A percentile compares a stretch with the other conserved stretches of the same genome.
phyloP scores from a whole-genome alignment of 30 jellyfish, hydroid and myxozoan genomes.

The Aurelia sp. region DNA sequence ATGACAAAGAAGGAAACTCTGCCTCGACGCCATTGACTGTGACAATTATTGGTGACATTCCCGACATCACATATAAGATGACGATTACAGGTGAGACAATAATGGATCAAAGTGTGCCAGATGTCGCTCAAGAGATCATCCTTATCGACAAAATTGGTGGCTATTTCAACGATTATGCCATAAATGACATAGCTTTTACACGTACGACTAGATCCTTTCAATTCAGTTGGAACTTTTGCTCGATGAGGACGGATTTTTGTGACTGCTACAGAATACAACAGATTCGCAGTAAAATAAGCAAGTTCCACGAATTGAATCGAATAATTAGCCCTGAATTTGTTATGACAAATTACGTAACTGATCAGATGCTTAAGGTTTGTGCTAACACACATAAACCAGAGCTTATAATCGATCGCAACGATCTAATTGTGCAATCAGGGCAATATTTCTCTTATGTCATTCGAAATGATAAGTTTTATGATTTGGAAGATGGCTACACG shows the following conservation, averaged over 20 bases:
- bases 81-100: constrained; percentile 32
- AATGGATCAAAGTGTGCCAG: constrained; percentile 11
- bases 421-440: constrained; percentile 54
- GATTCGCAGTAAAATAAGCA: constrained; percentile 11
- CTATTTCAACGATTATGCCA: constrained; percentile 38
- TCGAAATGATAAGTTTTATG: constrained; percentile 76
- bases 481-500: constrained; percentile 91
- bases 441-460: constrained; percentile 60
- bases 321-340: constrained; percentile 23
- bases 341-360: constrained; percentile 10
- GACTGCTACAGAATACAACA: constrained; percentile 53
- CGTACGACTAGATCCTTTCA: neutral
- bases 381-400: constrained; percentile 49
- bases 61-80: constrained; percentile 37
- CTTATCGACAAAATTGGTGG: constrained; percentile 46
- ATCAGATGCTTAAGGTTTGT: constrained; percentile 33
- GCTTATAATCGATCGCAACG: constrained; percentile 42
- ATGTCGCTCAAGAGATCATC: constrained; percentile 66
- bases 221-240: constrained; percentile 82
- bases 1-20: constrained; percentile 71
- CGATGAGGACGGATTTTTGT: constrained; percentile 62
- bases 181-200: constrained; percentile 59
- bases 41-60: constrained; percentile 51
- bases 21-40: constrained; percentile 63
- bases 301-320: neutral